Percentiles rank a stretch among this genome's conserved stretches.
Conservation (phyloP, 2,113 vertebrate species). For the Phoxinus phoxinus region DNA sequence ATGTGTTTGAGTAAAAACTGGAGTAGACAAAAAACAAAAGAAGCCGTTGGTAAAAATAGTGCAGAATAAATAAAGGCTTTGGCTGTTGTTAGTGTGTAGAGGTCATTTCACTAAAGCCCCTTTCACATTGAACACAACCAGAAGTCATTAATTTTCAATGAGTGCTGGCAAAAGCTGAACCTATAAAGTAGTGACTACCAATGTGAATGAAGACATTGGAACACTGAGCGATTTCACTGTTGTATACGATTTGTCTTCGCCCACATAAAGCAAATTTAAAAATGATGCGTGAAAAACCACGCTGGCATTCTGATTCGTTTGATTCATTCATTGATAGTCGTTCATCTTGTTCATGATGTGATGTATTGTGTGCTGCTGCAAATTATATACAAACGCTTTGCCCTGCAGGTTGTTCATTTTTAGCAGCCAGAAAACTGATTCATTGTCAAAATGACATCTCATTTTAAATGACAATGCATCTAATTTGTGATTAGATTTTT, state of each 20-base stretch:
- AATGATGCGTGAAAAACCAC: background rate
- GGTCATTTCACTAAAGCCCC: background rate
- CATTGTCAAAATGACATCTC: background rate
- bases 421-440: conserved; percentile 8
- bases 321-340: conserved; percentile 21
- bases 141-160: background rate
- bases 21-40: background rate
- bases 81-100: background rate
- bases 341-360: conserved; percentile 1
- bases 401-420: conserved; percentile 14
- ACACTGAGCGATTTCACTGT: background rate
- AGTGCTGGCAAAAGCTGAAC: background rate
- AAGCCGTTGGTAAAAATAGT: background rate
- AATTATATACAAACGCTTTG: background rate
- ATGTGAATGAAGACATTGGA: background rate
- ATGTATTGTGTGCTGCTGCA: background rate
- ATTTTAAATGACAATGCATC: conserved; percentile 4
- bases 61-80: background rate
- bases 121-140: background rate
- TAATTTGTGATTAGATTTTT: background rate
- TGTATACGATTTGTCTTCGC: background rate
- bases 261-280: background rate
- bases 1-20: background rate
- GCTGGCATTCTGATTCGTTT: background rate
- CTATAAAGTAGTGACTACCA: background rate